These are phyloP conservation scores for Lycia hirtaria DNA, from an alignment of 2,888 invertebrate genomes.

Conservation along the genomic window DNA sequence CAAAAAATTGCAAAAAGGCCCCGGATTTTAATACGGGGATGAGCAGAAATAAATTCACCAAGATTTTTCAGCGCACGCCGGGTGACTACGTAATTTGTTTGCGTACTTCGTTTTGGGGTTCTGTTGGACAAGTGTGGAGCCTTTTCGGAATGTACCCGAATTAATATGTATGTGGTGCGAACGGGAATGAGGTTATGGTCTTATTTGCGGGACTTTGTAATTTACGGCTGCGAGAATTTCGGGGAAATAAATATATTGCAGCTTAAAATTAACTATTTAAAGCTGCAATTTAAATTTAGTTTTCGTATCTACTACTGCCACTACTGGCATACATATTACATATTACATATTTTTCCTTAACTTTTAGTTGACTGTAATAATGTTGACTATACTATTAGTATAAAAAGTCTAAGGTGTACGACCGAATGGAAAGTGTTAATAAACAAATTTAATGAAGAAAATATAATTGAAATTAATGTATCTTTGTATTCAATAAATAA, in stretches of 20 bases:
- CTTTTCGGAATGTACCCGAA: conserved; percentile 33
- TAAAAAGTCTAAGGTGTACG: no score
- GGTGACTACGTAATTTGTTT: conserved; percentile 69
- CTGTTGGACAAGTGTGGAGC: conserved; percentile 32
- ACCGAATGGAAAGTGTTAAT: no score
- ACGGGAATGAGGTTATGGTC: conserved; percentile 38
- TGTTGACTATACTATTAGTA: no score
- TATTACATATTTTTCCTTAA: no score
- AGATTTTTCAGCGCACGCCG: conserved; percentile 72
- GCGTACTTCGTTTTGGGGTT: conserved; percentile 51
- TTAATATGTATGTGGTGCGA: conserved; percentile 38
- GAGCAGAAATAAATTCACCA: conserved; percentile 70
- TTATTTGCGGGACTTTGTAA: conserved; percentile 35
- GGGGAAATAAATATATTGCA: no score
- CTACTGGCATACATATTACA: no score
- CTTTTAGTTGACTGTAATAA: no score
- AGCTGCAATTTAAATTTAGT: neutral
- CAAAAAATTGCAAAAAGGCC: conserved; percentile 62
- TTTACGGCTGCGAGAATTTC: conserved; percentile 28
- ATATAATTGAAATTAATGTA: no score
- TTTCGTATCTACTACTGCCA: no score
- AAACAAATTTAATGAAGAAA: no score
- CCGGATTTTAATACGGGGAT: conserved; percentile 64
- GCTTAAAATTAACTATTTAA: conserved; percentile 16
- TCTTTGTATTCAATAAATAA: no score